phyloP scores from a whole-genome alignment of 2,113 vertebrate species.

The Tretioscincus oriximinensis region DNA sequence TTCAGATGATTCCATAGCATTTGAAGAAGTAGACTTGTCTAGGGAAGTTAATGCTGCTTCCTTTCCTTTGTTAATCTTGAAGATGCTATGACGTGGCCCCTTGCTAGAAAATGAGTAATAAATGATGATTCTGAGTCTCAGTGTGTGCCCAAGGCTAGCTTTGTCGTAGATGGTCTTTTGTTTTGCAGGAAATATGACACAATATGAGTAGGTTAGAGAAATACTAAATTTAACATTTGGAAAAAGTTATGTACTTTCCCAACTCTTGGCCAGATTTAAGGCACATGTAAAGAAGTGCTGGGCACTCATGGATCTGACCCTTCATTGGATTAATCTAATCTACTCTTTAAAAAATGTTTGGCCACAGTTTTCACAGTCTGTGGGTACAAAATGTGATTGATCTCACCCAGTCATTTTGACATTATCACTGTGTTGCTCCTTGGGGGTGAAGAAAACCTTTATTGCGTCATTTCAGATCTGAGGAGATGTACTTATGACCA shows the following conservation, averaged over 20 bases:
- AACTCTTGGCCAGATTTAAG: background rate
- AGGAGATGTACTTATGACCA: constrained; percentile 17
- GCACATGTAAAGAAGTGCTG: background rate
- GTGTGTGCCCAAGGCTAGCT: background rate
- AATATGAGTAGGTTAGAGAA: background rate
- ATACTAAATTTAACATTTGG: background rate
- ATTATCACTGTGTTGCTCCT: constrained; percentile 24
- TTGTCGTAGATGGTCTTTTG: background rate
- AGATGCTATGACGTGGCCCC: too few relatives aligned
- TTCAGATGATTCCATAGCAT: too few relatives aligned
- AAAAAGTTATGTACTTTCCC: background rate
- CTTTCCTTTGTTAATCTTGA: too few relatives aligned
- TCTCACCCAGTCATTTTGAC: constrained; percentile 32
- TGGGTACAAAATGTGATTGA: constrained; percentile 18
- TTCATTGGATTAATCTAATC: constrained; percentile 21
- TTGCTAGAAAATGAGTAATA: too few relatives aligned
- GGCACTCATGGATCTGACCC: background rate
- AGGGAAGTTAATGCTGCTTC: too few relatives aligned
- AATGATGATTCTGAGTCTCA: background rate
- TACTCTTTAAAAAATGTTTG: background rate
- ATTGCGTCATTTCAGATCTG: constrained; percentile 20
- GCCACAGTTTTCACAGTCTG: background rate
- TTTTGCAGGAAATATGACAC: background rate
- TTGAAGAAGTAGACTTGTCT: too few relatives aligned
- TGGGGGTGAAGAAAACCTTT: constrained; percentile 17